A percentile compares a stretch with the other conserved stretches of the same genome.
Evolutionary conservation across 2,888 invertebrate species (phyloP).

Genomic region (Agriopis aurantiaria): DNA sequence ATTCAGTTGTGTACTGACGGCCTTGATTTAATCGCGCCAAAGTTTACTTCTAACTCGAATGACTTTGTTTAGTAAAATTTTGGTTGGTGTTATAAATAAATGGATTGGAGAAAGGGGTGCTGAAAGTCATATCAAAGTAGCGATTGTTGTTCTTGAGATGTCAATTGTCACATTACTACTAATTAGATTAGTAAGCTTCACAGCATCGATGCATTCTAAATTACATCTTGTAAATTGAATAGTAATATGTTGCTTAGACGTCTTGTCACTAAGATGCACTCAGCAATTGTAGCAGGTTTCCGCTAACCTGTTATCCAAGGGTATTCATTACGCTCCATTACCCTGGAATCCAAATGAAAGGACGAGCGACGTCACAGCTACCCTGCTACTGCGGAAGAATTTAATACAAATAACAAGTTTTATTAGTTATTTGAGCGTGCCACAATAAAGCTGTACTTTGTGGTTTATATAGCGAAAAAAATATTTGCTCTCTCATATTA

Average conservation of each 20-base stretch:
- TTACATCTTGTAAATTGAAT: background rate
- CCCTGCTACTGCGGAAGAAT: slow-evolving; percentile 53
- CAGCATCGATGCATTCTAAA: background rate
- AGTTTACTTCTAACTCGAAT: slow-evolving; percentile 35
- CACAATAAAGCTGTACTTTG: background rate
- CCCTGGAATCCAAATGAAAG: slow-evolving; percentile 60
- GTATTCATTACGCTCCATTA: slow-evolving; percentile 52
- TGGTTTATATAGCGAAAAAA: background rate
- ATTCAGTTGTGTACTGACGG: slow-evolving; percentile 54
- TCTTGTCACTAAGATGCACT: slow-evolving; percentile 32
- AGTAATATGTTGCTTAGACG: background rate
- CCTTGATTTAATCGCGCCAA: slow-evolving; percentile 41
- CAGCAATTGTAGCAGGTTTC: slow-evolving; percentile 41
- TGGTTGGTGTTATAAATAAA: background rate
- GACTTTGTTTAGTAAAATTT: slow-evolving; percentile 4
- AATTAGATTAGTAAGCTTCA: background rate
- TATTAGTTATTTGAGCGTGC: background rate
- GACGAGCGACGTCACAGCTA: slow-evolving; percentile 46
- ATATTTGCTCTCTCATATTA: background rate
- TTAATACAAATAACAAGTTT: slow-evolving; percentile 53
- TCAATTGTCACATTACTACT: background rate
- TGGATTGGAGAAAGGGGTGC: background rate
- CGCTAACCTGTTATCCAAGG: slow-evolving; percentile 43
- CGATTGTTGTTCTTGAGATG: too few species aligned
- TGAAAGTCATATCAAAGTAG: too few species aligned